Evolutionary conservation across 2,113 vertebrate species (phyloP).

Genomic region (Clarias macrocephalus): DNA sequence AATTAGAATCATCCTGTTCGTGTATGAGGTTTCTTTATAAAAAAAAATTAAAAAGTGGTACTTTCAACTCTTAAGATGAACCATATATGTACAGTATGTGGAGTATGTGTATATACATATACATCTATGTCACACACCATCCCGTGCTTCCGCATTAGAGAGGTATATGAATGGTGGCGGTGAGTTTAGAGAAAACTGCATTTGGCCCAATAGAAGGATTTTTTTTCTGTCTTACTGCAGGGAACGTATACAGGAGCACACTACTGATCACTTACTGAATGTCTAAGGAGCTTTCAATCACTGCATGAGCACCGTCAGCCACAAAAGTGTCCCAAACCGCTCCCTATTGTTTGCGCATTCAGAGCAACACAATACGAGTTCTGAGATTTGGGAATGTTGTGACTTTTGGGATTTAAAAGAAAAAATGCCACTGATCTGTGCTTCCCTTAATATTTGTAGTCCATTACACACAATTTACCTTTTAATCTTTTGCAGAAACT

Average conservation of each 20-base stretch:
- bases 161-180: not conserved
- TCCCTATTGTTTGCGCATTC: not conserved
- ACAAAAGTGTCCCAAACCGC: not conserved
- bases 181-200: not conserved
- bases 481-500: not conserved
- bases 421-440: constrained; percentile 19
- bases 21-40: not conserved
- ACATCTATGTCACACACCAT: constrained; percentile 6
- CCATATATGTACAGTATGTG: not conserved
- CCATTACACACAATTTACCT: not conserved
- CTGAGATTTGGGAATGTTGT: not conserved
- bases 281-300: constrained; percentile 17
- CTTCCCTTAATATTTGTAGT: constrained; percentile 6
- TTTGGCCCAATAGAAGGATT: not conserved
- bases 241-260: not conserved
- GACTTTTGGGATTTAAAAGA: not conserved
- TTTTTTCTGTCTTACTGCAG: not conserved
- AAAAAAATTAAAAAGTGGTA: not conserved
- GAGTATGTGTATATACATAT: not conserved
- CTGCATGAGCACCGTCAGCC: not conserved
- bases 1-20: not conserved
- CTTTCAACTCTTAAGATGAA: not conserved
- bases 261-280: constrained; percentile 28
- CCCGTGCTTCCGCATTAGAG: not conserved
- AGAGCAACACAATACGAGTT: not conserved